Percentiles rank a stretch among this genome's conserved stretches.
Evolutionary conservation across 2,797 vertebrate species (phyloP).

Genomic region (Gymnopithys bicolor): DNA sequence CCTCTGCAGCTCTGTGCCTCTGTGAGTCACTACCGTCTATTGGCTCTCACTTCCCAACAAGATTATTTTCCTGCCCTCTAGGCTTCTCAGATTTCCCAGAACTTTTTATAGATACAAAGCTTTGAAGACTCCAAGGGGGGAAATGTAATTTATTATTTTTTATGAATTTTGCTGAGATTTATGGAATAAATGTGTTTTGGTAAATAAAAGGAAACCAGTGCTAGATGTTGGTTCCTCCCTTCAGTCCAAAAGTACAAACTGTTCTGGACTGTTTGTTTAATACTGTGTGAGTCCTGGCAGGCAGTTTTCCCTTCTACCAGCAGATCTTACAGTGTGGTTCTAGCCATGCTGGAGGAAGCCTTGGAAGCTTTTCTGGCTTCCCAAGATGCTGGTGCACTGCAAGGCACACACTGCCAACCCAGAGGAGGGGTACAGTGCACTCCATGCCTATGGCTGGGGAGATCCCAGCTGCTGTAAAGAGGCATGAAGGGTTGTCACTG

Average conservation of each 20-base stretch:
- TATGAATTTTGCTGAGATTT: slow-evolving; percentile 15
- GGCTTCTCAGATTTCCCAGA: not conserved
- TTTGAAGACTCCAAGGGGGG: not conserved
- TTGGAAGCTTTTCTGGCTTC: not conserved
- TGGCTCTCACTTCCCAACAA: not conserved
- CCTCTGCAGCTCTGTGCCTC: not conserved
- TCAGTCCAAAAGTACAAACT: not conserved
- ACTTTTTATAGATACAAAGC: slow-evolving; percentile 1
- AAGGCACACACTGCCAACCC: not conserved
- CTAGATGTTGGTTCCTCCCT: not conserved
- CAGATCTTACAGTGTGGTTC: not conserved
- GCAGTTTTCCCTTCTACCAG: not conserved
- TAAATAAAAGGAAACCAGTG: not conserved
- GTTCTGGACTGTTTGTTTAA: not conserved
- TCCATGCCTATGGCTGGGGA: rapidly evolving
- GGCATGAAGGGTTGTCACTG: not conserved
- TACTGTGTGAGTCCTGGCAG: not conserved
- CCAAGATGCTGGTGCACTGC: not conserved
- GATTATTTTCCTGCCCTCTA: slow-evolving; percentile 2
- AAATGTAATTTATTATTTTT: slow-evolving; percentile 16
- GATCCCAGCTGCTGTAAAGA: not conserved
- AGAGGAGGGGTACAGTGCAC: rapidly evolving
- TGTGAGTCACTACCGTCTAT: not conserved
- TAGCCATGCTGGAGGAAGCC: not conserved
- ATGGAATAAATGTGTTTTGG: not conserved